A percentile compares a stretch with the other conserved stretches of the same genome.
Evolutionary conservation across 2,797 vertebrate genomes (phyloP).

Genomic region (Myotis vivesi): DNA sequence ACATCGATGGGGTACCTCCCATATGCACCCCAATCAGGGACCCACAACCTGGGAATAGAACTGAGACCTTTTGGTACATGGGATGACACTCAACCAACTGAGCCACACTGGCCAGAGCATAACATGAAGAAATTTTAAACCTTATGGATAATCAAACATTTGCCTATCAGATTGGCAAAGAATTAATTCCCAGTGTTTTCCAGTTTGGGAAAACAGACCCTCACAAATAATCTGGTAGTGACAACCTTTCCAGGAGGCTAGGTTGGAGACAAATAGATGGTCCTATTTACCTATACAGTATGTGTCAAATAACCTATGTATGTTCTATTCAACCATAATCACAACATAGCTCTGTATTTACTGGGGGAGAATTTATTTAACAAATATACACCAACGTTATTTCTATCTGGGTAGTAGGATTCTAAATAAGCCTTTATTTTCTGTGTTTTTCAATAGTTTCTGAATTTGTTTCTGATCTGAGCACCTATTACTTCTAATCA

Average conservation of each 20-base stretch:
- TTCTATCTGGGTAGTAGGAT: not conserved
- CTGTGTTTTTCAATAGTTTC: conserved; percentile 13
- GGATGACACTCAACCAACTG: not conserved
- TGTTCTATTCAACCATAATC: not conserved
- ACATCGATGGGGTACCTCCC: not conserved
- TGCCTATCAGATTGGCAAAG: not conserved
- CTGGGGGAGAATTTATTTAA: not conserved
- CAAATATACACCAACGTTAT: not conserved
- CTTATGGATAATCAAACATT: not conserved
- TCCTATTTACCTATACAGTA: not conserved
- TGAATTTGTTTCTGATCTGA: not conserved
- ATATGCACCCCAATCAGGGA: not conserved
- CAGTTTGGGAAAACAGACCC: not conserved
- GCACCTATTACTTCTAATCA: not conserved
- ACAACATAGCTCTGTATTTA: not conserved
- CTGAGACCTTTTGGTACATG: not conserved
- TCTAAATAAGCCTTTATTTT: not conserved
- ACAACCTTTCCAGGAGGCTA: not conserved
- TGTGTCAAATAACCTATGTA: not conserved
- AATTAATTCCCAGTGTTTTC: not conserved
- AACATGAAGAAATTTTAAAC: not conserved
- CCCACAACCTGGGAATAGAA: not conserved
- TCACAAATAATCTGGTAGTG: not conserved
- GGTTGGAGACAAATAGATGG: not conserved
- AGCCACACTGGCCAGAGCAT: not conserved